These are phyloP conservation scores for Sylvilagus bachmani DNA, from an alignment of 2,113 vertebrate genomes.

Conservation along the genomic window DNA sequence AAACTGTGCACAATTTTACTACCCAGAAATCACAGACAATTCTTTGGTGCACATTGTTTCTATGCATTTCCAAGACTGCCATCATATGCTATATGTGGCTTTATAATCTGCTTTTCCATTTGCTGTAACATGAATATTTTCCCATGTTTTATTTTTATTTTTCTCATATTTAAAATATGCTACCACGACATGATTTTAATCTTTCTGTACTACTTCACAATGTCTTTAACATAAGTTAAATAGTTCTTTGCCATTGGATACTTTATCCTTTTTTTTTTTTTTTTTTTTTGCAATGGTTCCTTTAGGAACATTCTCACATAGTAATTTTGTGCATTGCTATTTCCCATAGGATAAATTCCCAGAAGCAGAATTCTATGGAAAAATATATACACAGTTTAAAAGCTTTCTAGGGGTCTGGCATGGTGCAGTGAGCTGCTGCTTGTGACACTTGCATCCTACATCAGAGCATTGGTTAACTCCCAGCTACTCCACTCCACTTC, in stretches of 20 bases:
- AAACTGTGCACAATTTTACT: background rate
- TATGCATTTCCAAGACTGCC: conserved; percentile 24
- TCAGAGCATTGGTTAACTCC: too few species aligned
- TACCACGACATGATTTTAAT: conserved; percentile 51
- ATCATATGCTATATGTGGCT: background rate
- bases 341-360: conserved; percentile 74
- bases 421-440: too few species aligned
- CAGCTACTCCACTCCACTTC: too few species aligned
- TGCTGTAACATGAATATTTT: conserved; percentile 33
- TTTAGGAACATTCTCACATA: conserved; percentile 70
- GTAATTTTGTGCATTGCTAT: conserved; percentile 63
- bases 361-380: conserved; percentile 69
- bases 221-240: conserved; percentile 59
- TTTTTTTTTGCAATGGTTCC: conserved; percentile 59
- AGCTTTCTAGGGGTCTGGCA: background rate
- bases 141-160: background rate
- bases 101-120: conserved; percentile 45
- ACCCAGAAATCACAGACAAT: conserved; percentile 6
- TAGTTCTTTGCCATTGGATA: conserved; percentile 49
- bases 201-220: conserved; percentile 43
- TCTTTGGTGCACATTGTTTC: conserved; percentile 35
- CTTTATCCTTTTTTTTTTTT: conserved; percentile 61
- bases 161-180: conserved; percentile 40
- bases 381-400: conserved; percentile 68
- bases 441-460: too few species aligned